These are phyloP conservation scores for Neoascia interrupta DNA, from an alignment of 2,888 invertebrate genomes.

Conservation along the genomic window DNA sequence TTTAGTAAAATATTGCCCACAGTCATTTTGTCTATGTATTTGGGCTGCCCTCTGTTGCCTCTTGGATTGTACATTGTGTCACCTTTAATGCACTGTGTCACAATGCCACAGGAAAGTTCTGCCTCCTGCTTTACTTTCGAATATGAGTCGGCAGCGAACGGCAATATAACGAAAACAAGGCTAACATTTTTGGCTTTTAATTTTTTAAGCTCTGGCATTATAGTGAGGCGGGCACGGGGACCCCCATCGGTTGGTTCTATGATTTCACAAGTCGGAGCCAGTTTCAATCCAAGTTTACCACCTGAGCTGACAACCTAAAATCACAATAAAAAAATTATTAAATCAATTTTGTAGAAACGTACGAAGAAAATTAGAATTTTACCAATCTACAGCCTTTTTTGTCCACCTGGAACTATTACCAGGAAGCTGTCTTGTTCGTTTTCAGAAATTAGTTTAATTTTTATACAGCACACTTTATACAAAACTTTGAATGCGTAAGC, in stretches of 20 bases:
- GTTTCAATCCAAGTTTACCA: constrained; percentile 70
- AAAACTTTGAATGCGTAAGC: no score
- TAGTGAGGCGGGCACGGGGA: constrained; percentile 17
- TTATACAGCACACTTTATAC: no score
- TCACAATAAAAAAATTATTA: not conserved
- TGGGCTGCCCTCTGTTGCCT: not conserved
- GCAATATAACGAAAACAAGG: constrained; percentile 84
- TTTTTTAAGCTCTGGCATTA: constrained; percentile 70
- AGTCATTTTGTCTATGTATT: constrained; percentile 82
- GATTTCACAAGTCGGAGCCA: constrained; percentile 55
- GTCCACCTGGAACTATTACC: no score
- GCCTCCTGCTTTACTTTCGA: constrained; percentile 85
- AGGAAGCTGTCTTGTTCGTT: no score
- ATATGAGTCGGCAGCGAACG: constrained; percentile 78
- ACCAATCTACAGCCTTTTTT: no score
- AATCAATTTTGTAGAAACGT: no score
- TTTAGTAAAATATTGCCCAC: constrained; percentile 87
- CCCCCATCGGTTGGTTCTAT: constrained; percentile 44
- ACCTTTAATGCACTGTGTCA: constrained; percentile 87
- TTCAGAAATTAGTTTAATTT: no score
- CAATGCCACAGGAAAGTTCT: constrained; percentile 84
- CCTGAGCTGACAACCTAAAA: constrained; percentile 69
- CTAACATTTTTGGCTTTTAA: constrained; percentile 73
- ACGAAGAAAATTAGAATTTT: no score
- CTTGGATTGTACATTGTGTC: constrained; percentile 80